These are phyloP conservation scores for Oryzaephilus surinamensis DNA, from an alignment of 1,140 invertebrate genomes.

Conservation along the genomic window DNA sequence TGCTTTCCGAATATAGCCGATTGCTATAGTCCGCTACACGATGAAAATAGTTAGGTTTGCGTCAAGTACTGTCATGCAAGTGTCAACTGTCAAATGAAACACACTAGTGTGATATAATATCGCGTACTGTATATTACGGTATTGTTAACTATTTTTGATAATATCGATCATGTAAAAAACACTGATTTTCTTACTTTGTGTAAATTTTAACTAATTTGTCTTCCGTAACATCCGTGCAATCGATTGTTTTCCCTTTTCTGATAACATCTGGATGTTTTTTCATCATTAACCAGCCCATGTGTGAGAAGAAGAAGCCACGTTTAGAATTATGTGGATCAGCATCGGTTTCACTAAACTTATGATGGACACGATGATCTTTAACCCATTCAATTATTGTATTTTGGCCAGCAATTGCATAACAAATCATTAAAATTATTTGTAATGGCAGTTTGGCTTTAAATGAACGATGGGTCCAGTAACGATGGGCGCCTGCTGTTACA, in stretches of 20 bases:
- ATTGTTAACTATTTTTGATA: too few species aligned
- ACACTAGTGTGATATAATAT: too few species aligned
- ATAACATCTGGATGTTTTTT: conserved; percentile 57
- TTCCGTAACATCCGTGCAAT: conserved; percentile 49
- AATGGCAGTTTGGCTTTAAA: conserved; percentile 57
- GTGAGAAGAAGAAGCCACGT: conserved; percentile 60
- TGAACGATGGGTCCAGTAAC: conserved; percentile 56
- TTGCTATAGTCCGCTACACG: too few species aligned
- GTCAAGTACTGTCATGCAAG: too few species aligned
- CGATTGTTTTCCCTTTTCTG: conserved; percentile 48
- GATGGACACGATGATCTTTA: conserved; percentile 80
- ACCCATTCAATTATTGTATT: conserved; percentile 68
- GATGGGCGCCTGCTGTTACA: conserved; percentile 61
- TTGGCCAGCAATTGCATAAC: conserved; percentile 73
- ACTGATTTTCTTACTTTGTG: too few species aligned
- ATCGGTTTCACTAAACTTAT: conserved; percentile 60
- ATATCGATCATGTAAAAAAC: too few species aligned
- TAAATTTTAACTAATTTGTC: too few species aligned
- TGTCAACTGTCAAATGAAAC: too few species aligned
- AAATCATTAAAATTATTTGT: conserved; percentile 53
- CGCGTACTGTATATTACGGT: too few species aligned
- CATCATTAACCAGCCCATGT: conserved; percentile 61
- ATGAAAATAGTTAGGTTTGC: too few species aligned
- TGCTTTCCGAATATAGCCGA: too few species aligned
- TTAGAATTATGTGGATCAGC: conserved; percentile 66